These are phyloP conservation scores for Ganaspis brasiliensis DNA, from an alignment of 2,888 invertebrate genomes.

Conservation along the genomic window DNA sequence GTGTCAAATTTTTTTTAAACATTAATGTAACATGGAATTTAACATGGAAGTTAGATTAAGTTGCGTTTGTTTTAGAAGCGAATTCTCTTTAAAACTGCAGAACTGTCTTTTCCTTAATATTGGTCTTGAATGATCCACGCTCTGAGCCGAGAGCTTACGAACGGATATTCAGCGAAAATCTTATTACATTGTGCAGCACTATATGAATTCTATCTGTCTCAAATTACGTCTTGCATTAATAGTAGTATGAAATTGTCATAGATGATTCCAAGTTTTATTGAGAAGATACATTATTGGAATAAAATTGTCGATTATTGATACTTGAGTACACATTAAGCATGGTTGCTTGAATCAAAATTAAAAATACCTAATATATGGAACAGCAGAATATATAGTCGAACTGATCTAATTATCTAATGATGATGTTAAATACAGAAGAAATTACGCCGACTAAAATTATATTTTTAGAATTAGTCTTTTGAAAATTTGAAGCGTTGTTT, in stretches of 20 bases:
- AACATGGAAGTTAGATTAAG: too few relatives aligned
- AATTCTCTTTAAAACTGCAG: slow-evolving; percentile 54
- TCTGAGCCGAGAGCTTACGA: slow-evolving; percentile 40
- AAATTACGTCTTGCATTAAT: slow-evolving; percentile 37
- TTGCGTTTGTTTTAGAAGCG: slow-evolving; percentile 52
- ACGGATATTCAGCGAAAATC: slow-evolving; percentile 42
- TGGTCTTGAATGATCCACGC: slow-evolving; percentile 40
- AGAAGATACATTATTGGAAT: slow-evolving; percentile 28
- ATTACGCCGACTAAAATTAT: too few relatives aligned
- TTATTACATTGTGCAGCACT: slow-evolving; percentile 40
- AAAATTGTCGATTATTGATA: slow-evolving; percentile 28
- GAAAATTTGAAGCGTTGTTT: too few relatives aligned
- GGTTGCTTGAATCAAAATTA: slow-evolving; percentile 20
- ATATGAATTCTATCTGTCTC: slow-evolving; percentile 40
- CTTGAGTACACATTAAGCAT: slow-evolving; percentile 4
- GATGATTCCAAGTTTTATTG: slow-evolving; percentile 19
- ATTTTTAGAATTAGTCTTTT: too few relatives aligned
- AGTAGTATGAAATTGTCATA: slow-evolving; percentile 36
- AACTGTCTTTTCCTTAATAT: slow-evolving; percentile 51
- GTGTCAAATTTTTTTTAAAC: too few relatives aligned
- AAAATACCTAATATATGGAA: too few relatives aligned
- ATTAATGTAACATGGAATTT: too few relatives aligned
- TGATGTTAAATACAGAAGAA: too few relatives aligned
- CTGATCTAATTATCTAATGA: too few relatives aligned
- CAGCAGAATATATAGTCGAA: too few relatives aligned